phyloP scores from a whole-genome alignment of 2,797 vertebrate genomes.

The Crenuchus spilurus region DNA sequence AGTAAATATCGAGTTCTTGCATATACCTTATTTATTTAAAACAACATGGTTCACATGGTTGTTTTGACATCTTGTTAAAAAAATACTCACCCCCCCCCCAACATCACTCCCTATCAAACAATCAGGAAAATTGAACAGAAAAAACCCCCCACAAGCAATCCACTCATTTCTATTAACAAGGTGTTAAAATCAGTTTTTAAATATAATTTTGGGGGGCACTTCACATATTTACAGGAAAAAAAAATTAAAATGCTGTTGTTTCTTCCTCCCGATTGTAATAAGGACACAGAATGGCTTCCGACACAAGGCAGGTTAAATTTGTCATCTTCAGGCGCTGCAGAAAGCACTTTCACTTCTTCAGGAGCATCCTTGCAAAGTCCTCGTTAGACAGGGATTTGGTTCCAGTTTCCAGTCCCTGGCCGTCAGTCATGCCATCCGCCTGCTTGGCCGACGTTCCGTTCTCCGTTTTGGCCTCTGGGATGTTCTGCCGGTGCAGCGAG shows the following conservation, averaged over 20 bases:
- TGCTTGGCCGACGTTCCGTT: conserved; percentile 82
- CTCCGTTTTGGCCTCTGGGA: conserved; percentile 75
- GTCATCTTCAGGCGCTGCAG: background rate
- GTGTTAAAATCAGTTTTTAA: conserved; percentile 47
- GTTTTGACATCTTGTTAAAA: conserved; percentile 67
- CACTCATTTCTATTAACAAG: conserved; percentile 18
- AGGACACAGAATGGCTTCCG: conserved; percentile 84
- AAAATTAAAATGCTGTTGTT: conserved; percentile 41
- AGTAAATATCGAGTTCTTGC: conserved; percentile 62
- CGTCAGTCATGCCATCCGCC: conserved; percentile 39
- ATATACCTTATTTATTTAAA: conserved; percentile 62
- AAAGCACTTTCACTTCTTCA: conserved; percentile 85
- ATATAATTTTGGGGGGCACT: conserved; percentile 41
- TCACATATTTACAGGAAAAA: conserved; percentile 63
- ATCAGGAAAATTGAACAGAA: conserved; percentile 59
- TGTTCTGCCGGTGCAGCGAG: conserved; percentile 83
- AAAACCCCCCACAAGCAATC: conserved; percentile 44
- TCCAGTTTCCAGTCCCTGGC: conserved; percentile 51
- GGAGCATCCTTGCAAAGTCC: conserved; percentile 93
- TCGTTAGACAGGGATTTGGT: conserved; percentile 92
- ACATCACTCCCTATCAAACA: conserved; percentile 55
- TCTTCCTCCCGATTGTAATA: conserved; percentile 56
- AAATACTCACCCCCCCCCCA: conserved; percentile 60
- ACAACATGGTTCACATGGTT: conserved; percentile 62
- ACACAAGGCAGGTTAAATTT: conserved; percentile 66